These are phyloP conservation scores for Orchesella cincta DNA, from an alignment of 1,140 invertebrate species.

Conservation along the genomic window DNA sequence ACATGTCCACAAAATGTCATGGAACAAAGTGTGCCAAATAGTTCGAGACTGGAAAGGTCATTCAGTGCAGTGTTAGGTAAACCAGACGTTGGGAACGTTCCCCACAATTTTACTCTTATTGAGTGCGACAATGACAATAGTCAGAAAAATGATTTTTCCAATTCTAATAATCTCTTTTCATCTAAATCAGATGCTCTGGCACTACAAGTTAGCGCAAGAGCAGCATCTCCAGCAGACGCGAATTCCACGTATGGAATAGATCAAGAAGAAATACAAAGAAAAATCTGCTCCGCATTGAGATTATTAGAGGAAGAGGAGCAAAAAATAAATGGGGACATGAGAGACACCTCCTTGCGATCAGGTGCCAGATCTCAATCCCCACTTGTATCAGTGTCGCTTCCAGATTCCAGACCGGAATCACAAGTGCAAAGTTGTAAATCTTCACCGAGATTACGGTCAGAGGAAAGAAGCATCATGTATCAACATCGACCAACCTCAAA, in stretches of 20 bases:
- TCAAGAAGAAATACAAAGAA: conserved; percentile 8
- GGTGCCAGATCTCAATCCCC: not conserved
- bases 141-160: not conserved
- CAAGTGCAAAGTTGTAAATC: not conserved
- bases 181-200: not conserved
- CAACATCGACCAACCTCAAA: not conserved
- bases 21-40: conserved; percentile 22
- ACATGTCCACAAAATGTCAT: not conserved
- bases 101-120: not conserved
- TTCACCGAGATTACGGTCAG: not conserved
- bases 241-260: not conserved
- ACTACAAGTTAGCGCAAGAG: not conserved
- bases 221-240: too few relatives aligned
- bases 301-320: conserved; percentile 8
- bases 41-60: not conserved
- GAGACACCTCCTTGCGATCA: too few relatives aligned
- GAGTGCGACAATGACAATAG: not conserved
- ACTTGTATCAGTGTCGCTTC: not conserved
- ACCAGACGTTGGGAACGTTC: not conserved
- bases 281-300: conserved; percentile 13
- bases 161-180: not conserved
- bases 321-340: not conserved
- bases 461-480: not conserved
- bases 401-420: not conserved
- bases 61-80: conserved; percentile 12